Evolutionary conservation across 1,140 invertebrate genomes (phyloP), one percentile per base, ranked within the genome.

Genomic region (Anoplolepis gracilipes): DNA sequence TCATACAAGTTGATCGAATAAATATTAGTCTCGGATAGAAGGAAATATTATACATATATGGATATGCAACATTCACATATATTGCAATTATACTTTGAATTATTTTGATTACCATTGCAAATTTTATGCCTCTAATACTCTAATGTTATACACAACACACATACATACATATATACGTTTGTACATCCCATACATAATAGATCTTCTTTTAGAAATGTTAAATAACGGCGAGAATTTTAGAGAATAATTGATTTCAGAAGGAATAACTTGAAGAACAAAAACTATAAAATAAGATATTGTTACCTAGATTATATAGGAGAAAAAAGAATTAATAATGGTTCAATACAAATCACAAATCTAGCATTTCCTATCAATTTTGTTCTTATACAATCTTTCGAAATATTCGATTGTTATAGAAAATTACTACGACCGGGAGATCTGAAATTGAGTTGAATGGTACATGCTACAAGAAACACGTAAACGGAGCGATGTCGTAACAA

Each of bases 401-500:
- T 73, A 73, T 73, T 70, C 67, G 67, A 73, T 73, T 73, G 78
- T 81, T 73, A 53, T 53, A 36, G 53, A 42, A 25, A 61, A 82
- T 33, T 73, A 13, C 36, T 69, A 25, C 33, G 77, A 70, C 53
- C 25, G 36, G 5, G 3, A 49, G 16, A 82, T 73, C 28, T 57
- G 53, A 1, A 22, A 49, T 33, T 33, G 42, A 62, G 19, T 25
- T n/a, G 77, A 81, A 81, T 53, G 53, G 8, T 59, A 82, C 67
- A 30, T 73, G 78, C 67, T 59, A 57, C 67, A 73, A 79, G 46
- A 79, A 79, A 69, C 64, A 57, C 65, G 78, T 81, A 81, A 72
- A 81, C 53, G 78, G 13, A 8, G 46, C 25, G n/a, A 25, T 61
- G 65, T 73, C 53, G 78, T 46, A 73, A 82, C 67, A 11, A 33